Evolutionary conservation across 2,888 invertebrate genomes (phyloP).

Genomic region (Drosophila diplacantha): DNA sequence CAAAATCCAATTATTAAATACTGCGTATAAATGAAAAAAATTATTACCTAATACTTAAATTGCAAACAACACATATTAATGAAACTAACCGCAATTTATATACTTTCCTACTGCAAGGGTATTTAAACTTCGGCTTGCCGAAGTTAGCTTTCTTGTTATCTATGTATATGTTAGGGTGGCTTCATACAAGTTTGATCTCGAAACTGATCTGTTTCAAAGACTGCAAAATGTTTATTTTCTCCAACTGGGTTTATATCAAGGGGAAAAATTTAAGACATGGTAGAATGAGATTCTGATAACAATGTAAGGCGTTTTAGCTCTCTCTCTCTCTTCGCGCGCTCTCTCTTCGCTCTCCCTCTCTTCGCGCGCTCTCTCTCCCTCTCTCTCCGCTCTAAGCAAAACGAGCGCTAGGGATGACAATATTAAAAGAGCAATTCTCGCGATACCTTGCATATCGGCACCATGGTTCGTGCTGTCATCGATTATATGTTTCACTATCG

Average conservation of each 20-base stretch:
- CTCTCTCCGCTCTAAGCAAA: not conserved
- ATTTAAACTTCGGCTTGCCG: too few species aligned
- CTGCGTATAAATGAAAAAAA: too few species aligned
- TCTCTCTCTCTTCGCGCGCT: not conserved
- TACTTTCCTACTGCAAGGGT: too few species aligned
- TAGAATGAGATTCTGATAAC: too few species aligned
- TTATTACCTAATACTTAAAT: too few species aligned
- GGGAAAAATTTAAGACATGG: not conserved
- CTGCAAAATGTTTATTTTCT: too few species aligned
- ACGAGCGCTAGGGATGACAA: not conserved
- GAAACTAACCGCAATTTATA: too few species aligned
- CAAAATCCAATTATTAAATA: too few species aligned
- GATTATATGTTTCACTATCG: slow-evolving; percentile 5
- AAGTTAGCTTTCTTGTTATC: not conserved
- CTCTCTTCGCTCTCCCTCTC: not conserved
- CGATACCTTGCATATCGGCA: not conserved
- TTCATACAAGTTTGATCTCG: too few species aligned
- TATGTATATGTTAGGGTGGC: not conserved
- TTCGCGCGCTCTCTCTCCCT: not conserved
- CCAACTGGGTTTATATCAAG: not conserved
- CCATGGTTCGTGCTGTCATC: not conserved
- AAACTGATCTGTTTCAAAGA: not conserved
- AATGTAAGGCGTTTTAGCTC: not conserved
- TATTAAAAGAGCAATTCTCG: not conserved
- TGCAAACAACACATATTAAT: too few species aligned